Base-by-base conservation (phyloP, 92 coral and sea anemone genomes). In the Zoanthus gigantus region DNA sequence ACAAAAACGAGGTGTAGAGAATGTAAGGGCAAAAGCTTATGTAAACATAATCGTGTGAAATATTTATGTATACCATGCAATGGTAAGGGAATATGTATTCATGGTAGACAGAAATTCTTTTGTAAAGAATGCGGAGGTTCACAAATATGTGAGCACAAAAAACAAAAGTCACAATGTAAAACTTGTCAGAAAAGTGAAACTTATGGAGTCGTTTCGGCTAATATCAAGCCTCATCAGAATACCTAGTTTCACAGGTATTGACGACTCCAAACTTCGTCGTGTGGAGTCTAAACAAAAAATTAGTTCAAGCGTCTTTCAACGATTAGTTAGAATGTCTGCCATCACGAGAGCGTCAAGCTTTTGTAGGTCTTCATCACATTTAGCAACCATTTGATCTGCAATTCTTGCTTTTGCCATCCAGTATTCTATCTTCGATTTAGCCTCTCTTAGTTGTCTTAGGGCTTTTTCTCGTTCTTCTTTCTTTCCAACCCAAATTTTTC, bases 371-470 rank as follows among this genome's bases (percentile, higher is more conserved):
- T 87, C 63, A 13, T 77, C 90, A 77, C 85, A 87, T 87, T 87
- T 87, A 46, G 57, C 50, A 54, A 87, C 86, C 65, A 87, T 18
- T 87, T 77, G 85, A 42, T 87, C 86, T 34, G 78, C 56, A 77
- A 50, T 48, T 77, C 86, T 87, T 87, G 90, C 90, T 52, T 78
- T 87, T 60, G 90, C 90, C 90, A 87, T 87, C 90, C 90, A 87
- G 85, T 77, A 77, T 87, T 60, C 90, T 11, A 87, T 78, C 90
- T 87, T 87, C 78, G 90, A 78, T 77, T 87, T 87, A 68, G 90
- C 90, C 85, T 87, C 90, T 77, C 90, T 87, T 77, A 87, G 90
- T 87, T 78, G 90, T 77, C 67, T 87, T 50, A 42, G 52, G 48
- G 86, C 89, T 60, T 60, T 85, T 82, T 85, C 89, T 85, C 89